Percentiles rank a stretch among this genome's conserved stretches.
Conservation (phyloP, 1,140 invertebrate genomes). For the Mizuhopecten yessoensis region DNA sequence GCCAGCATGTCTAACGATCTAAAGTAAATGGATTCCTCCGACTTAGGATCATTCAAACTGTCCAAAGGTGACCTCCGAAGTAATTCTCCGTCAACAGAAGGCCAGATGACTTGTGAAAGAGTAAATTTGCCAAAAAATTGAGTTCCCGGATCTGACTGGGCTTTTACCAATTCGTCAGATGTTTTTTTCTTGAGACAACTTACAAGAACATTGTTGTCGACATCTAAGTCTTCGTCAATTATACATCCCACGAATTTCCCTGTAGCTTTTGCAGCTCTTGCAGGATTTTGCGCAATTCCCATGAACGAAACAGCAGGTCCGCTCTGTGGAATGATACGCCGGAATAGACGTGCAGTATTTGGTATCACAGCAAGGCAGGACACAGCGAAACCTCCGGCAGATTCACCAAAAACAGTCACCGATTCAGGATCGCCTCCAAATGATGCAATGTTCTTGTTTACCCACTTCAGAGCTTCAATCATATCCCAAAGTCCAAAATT, state of each 20-base stretch:
- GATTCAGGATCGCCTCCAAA: conserved; percentile 97
- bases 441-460: conserved; percentile 92
- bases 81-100: conserved; percentile 60
- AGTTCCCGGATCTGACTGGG: background rate
- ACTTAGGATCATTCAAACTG: conserved; percentile 1
- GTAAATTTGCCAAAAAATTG: conserved; percentile 9
- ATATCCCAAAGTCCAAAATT: conserved; percentile 87
- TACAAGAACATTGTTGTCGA: background rate
- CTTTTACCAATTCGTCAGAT: conserved; percentile 32
- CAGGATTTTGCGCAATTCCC: conserved; percentile 47
- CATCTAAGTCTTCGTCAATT: background rate
- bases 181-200: conserved; percentile 41
- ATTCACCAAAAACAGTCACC: conserved; percentile 97
- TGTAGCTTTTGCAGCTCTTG: conserved; percentile 16
- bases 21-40: conserved; percentile 46
- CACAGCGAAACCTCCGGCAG: conserved; percentile 95
- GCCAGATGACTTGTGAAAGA: conserved; percentile 33
- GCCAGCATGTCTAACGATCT: conserved; percentile 61
- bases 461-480: conserved; percentile 89
- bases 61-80: conserved; percentile 40
- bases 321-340: conserved; percentile 65
- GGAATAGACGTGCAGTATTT: conserved; percentile 58
- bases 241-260: background rate
- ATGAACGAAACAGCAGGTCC: conserved; percentile 51
- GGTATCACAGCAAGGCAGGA: conserved; percentile 87